phyloP scores from a whole-genome alignment of 2,888 invertebrate species.

The Pegoplata infirma region DNA sequence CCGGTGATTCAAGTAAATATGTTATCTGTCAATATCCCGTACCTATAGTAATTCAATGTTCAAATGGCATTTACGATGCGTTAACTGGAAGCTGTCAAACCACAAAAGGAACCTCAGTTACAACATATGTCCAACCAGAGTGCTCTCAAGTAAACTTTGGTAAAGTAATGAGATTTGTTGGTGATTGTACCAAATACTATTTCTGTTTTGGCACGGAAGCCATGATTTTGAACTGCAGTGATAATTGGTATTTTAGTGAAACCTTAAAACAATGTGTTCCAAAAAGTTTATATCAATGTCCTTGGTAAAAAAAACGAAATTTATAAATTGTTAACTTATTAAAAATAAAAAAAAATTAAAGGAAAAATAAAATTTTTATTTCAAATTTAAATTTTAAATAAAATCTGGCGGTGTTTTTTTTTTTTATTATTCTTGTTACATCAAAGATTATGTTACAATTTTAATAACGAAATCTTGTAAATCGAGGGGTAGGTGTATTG shows the following conservation, averaged over 20 bases:
- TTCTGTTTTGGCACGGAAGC: constrained; percentile 44
- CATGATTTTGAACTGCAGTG: constrained; percentile 23
- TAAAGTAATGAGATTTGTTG: constrained; percentile 27
- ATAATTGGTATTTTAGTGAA: constrained; percentile 42
- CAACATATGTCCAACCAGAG: constrained; percentile 1
- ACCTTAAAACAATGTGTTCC: constrained; percentile 46
- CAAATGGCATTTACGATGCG: constrained; percentile 55
- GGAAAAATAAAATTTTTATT: no score
- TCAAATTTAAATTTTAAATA: no score
- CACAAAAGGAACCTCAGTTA: neutral
- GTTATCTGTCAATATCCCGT: constrained; percentile 63
- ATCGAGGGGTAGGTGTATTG: no score
- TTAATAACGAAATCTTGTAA: no score
- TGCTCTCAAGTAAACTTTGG: constrained; percentile 33
- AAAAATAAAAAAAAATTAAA: neutral
- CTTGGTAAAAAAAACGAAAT: constrained; percentile 26
- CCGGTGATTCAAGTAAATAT: constrained; percentile 59
- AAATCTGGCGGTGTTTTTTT: no score
- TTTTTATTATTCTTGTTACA: no score
- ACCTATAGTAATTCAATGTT: constrained; percentile 55
- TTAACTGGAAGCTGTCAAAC: constrained; percentile 58
- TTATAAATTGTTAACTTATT: neutral
- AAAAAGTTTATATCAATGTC: constrained; percentile 35
- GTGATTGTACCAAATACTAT: constrained; percentile 53
- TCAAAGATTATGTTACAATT: no score